These are phyloP conservation scores for Karalla daura DNA, from an alignment of 2,797 vertebrate genomes.

Conservation along the genomic window DNA sequence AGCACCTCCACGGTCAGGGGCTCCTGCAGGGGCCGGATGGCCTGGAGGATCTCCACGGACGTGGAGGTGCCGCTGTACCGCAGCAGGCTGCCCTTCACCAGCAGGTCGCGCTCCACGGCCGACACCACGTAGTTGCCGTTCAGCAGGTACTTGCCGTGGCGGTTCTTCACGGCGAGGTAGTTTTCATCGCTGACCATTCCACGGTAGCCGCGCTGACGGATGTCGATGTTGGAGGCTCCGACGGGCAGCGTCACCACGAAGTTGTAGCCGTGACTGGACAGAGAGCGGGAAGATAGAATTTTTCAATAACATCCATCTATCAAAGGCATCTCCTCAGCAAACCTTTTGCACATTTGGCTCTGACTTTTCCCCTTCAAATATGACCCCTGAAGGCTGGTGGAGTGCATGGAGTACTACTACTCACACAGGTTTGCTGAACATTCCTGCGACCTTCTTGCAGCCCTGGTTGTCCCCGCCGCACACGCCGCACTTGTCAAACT, in stretches of 20 bases:
- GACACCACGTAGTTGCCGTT: conserved; percentile 97
- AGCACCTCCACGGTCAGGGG: conserved; percentile 93
- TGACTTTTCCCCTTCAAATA: background rate
- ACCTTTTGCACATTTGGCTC: background rate
- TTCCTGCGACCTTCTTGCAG: conserved; percentile 95
- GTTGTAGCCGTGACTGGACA: conserved; percentile 94
- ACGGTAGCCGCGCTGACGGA: conserved; percentile 95
- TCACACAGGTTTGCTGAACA: conserved; percentile 97
- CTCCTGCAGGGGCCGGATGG: conserved; percentile 90
- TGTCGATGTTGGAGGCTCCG: conserved; percentile 92
- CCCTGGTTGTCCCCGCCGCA: conserved; percentile 95
- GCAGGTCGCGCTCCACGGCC: conserved; percentile 91
- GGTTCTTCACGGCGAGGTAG: conserved; percentile 94
- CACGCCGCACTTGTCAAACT: conserved; percentile 94
- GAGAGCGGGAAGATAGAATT: conserved; percentile 13
- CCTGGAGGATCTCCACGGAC: conserved; percentile 90
- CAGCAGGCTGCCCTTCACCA: conserved; percentile 91
- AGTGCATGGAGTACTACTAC: conserved; percentile 43
- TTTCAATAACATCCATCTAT: background rate
- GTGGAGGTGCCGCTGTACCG: conserved; percentile 94
- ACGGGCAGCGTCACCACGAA: conserved; percentile 92
- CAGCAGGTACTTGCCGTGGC: conserved; percentile 90
- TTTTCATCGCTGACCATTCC: conserved; percentile 93
- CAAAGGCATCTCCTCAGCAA: background rate
- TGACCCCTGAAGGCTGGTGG: background rate